These are phyloP conservation scores for Elaeidobius kamerunicus DNA, from an alignment of 2,888 invertebrate genomes.

Conservation along the genomic window DNA sequence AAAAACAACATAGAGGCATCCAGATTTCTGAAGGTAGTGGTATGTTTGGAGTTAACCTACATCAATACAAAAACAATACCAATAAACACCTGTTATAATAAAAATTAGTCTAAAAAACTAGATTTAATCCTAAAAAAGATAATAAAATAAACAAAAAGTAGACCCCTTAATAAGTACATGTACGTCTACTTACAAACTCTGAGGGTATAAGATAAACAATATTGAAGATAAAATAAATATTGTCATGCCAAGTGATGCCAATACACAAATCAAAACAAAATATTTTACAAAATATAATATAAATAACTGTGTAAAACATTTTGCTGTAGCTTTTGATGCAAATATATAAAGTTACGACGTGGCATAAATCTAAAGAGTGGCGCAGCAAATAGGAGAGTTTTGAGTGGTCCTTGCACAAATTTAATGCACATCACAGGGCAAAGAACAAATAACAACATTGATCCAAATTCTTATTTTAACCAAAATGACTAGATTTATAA, in stretches of 20 bases:
- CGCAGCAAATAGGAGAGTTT: slow-evolving; percentile 59
- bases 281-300: slow-evolving; percentile 8
- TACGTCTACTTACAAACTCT: too few species aligned
- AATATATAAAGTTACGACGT: background rate
- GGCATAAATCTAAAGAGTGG: slow-evolving; percentile 47
- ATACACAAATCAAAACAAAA: background rate
- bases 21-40: too few species aligned
- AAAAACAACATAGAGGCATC: background rate
- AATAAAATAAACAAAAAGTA: too few species aligned
- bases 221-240: background rate
- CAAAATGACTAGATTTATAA: slow-evolving; percentile 7
- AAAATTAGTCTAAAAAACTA: too few species aligned
- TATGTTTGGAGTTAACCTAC: too few species aligned
- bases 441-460: slow-evolving; percentile 50
- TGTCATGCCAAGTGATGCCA: slow-evolving; percentile 30
- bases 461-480: slow-evolving; percentile 36
- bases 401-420: slow-evolving; percentile 75
- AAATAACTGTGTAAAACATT: slow-evolving; percentile 15
- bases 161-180: too few species aligned
- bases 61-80: too few species aligned
- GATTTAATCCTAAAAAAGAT: too few species aligned
- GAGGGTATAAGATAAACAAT: too few species aligned
- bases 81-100: too few species aligned
- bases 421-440: slow-evolving; percentile 53
- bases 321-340: background rate